Conservation (phyloP, 2,797 vertebrate species). For the Sebastes variabilis region DNA sequence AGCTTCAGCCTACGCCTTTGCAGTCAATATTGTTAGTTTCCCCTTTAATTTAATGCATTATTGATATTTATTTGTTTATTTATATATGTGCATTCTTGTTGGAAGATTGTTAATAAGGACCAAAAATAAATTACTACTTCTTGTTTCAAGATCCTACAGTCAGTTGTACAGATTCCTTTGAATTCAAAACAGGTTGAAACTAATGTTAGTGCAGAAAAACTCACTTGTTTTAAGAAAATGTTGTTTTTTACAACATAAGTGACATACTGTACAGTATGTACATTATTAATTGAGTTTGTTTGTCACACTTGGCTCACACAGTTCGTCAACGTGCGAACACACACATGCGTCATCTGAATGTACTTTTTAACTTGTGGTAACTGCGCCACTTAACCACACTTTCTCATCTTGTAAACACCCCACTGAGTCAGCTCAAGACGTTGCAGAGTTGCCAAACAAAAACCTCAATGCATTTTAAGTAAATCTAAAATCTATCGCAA, state of each 20-base stretch:
- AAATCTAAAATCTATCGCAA: background rate
- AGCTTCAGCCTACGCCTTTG: background rate
- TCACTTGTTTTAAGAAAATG: background rate
- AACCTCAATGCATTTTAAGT: background rate
- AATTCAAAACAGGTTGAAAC: background rate
- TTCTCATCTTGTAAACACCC: background rate
- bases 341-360: background rate
- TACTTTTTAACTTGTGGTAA: background rate
- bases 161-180: background rate
- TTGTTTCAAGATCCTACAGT: background rate
- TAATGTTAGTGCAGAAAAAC: background rate
- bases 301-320: background rate
- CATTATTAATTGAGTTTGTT: background rate
- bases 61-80: background rate
- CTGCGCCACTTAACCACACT: accelerated
- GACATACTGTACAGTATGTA: background rate
- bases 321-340: background rate
- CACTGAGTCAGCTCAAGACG: slow-evolving; percentile 9
- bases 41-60: background rate
- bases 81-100: background rate
- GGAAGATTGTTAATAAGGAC: background rate
- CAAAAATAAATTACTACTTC: background rate
- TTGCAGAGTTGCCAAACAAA: background rate
- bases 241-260: background rate
- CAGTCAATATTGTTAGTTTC: background rate